phyloP scores from a whole-genome alignment of 30 jellyfish, hydroid and myxozoan species.

The Pelagia noctiluca region DNA sequence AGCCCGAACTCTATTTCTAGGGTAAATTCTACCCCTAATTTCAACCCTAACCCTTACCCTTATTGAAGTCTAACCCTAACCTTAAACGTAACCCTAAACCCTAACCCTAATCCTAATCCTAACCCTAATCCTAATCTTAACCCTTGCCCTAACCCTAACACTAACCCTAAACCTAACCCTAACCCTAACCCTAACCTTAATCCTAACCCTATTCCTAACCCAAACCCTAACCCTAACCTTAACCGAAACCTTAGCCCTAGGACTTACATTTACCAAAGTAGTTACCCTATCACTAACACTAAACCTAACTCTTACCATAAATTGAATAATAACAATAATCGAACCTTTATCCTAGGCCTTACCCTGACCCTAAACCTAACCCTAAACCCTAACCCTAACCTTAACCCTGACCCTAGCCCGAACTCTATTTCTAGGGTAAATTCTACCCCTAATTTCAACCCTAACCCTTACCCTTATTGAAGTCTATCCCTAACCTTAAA shows the following conservation, averaged over 20 bases:
- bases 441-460: slow-evolving; percentile 5
- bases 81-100: too few species aligned
- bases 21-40: too few species aligned
- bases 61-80: slow-evolving; percentile 30
- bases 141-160: slow-evolving; percentile 60
- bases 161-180: slow-evolving; percentile 55
- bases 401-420: slow-evolving; percentile 12
- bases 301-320: not conserved
- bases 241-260: slow-evolving; percentile 9
- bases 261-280: too few species aligned
- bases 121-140: slow-evolving; percentile 55
- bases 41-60: slow-evolving; percentile 58
- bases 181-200: slow-evolving; percentile 21
- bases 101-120: slow-evolving; percentile 36
- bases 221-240: slow-evolving; percentile 23
- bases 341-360: too few species aligned
- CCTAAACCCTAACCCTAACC: too few species aligned
- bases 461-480: slow-evolving; percentile 9
- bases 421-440: not conserved
- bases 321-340: too few species aligned
- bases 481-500: slow-evolving; percentile 18
- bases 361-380: too few species aligned
- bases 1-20: too few species aligned
- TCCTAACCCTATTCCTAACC: slow-evolving; percentile 24
- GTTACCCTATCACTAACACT: not conserved